Base-by-base conservation (phyloP, 2,888 invertebrate genomes). In the Ennomos fuscantarius region DNA sequence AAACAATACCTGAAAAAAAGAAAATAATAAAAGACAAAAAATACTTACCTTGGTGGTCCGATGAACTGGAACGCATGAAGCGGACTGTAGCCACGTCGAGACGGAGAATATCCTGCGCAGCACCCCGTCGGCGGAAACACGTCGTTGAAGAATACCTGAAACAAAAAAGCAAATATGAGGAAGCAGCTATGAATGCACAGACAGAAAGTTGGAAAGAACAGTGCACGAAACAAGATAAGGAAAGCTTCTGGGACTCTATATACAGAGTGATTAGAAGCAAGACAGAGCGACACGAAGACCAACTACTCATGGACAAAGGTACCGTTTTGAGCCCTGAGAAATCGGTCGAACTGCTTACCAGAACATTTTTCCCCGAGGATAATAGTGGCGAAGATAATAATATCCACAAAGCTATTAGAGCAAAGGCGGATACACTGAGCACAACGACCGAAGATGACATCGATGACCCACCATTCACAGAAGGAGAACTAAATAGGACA, bases 121-220 rank as follows among this genome's bases (percentile, higher is more conserved):
- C 24, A 24, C 24, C 24, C 24, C 24, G 24, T 5, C 24, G 24
- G 24, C 24, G 24, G 2, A 3, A 24, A 24, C 24, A 24, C 24
- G 67, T 69, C 8, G 52, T 68, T 3, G 40, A 42, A 0, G 54
- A 54, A 40, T 69, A 68, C 53, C 50, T 64, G 48, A 0, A 64
- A 48, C 9, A 10, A 12, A 67, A 63, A 53, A 47, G 54, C 24
- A n/a, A 47, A 31, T 68, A 70, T 45, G 56, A 66, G 13, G 9
- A 9, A 1, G 47, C 24, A 15, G 53, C 34, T 0, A 37, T 40
- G 9, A 37, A 34, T 13, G 65, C 67, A 1, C 53, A 60, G 5
- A 50, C 34, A 0, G 39, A 31, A 0, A 67, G 66, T 13, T 69
- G 65, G 69, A 69, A 55, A 40, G 24, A 35, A 10, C 55, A 46